Conservation (phyloP, 2,888 invertebrate genomes). For the Dryobota labecula region DNA sequence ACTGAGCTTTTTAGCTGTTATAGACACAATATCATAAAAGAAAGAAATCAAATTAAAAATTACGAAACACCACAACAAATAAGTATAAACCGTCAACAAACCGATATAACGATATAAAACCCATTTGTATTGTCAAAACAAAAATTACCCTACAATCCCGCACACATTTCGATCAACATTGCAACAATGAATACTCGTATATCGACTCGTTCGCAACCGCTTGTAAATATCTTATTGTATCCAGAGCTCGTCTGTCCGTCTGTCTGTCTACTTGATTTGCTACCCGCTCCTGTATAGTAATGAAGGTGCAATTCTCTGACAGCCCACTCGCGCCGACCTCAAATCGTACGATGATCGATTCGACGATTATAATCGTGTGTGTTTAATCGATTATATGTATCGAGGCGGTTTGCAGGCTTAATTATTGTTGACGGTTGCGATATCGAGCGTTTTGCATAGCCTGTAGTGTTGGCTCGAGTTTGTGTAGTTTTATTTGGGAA, state of each 20-base stretch:
- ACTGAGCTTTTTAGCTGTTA: neutral
- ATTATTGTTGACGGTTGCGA: conserved; percentile 73
- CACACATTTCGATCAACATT: conserved; percentile 65
- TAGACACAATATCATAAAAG: neutral
- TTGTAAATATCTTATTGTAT: conserved; percentile 87
- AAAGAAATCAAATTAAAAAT: conserved; percentile 31
- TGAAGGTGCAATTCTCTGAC: conserved; percentile 83
- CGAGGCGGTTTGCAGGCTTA: conserved; percentile 72
- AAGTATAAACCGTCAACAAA: conserved; percentile 28
- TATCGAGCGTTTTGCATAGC: conserved; percentile 66
- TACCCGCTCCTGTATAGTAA: conserved; percentile 84
- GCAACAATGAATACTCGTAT: conserved; percentile 74
- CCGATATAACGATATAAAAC: conserved; percentile 61
- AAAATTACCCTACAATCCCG: conserved; percentile 74
- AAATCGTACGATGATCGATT: conserved; percentile 79
- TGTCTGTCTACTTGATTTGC: conserved; percentile 83
- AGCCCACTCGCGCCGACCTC: conserved; percentile 77
- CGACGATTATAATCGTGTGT: conserved; percentile 77
- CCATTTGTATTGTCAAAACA: conserved; percentile 73
- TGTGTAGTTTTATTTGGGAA: conserved; percentile 22
- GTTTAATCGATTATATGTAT: conserved; percentile 78
- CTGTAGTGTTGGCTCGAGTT: conserved; percentile 37
- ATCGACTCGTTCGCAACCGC: conserved; percentile 72
- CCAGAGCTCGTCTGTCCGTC: conserved; percentile 81
- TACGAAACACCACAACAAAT: conserved; percentile 35